These are phyloP conservation scores for Bombyx mori DNA, from an alignment of 1,140 invertebrate species.

Conservation along the genomic window ASM3026992v2 NC_085110.1:12861001-12861500, in stretches of 20 bases:
- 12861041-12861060: background rate
- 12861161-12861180: conserved; percentile 19
- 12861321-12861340: conserved; percentile 66
- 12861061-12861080: conserved; percentile 3
- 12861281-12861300: conserved; percentile 28
- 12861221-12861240: conserved; percentile 78
- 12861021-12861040: conserved; percentile 1
- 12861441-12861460: conserved; percentile 68
- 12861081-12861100: conserved; percentile 24
- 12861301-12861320: conserved; percentile 65
- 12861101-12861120: conserved; percentile 5
- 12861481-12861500: conserved; percentile 59
- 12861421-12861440: conserved; percentile 75
- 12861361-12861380: conserved; percentile 75
- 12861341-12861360: conserved; percentile 68
- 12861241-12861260: conserved; percentile 71
- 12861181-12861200: conserved; percentile 59
- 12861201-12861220: conserved; percentile 80
- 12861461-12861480: conserved; percentile 48
- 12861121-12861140: conserved; percentile 50
- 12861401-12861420: conserved; percentile 72
- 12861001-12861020: conserved; percentile 12
- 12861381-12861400: conserved; percentile 72
- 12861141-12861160: conserved; percentile 40
- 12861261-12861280: conserved; percentile 61